These are phyloP conservation scores for Spilogale gracilis DNA, from an alignment of 2,113 vertebrate species.

Conservation along the genomic window DNA sequence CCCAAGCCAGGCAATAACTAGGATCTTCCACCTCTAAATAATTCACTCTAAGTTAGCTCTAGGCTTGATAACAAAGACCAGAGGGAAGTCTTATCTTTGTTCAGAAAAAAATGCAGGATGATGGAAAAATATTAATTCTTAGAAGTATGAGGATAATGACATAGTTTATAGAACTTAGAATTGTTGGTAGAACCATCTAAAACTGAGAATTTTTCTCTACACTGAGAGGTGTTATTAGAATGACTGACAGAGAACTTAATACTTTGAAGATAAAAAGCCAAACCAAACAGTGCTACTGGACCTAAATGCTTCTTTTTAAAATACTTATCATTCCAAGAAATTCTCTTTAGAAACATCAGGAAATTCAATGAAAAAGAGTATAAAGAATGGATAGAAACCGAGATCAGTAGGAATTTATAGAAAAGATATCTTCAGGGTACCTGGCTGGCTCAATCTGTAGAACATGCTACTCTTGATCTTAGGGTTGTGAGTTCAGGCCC, in stretches of 20 bases:
- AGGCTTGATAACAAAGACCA: not conserved
- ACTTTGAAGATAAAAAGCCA: not conserved
- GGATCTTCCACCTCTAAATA: not conserved
- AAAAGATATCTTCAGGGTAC: not conserved
- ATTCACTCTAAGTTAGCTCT: not conserved
- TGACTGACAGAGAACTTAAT: not conserved
- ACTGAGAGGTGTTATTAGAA: not conserved
- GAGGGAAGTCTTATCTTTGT: not conserved
- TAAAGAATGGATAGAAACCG: not conserved
- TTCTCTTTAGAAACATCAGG: not conserved
- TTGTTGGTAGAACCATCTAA: not conserved
- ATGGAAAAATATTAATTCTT: constrained; percentile 1
- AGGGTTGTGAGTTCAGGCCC: not conserved
- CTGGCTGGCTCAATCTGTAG: not conserved
- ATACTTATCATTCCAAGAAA: not conserved
- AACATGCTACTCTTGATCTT: not conserved
- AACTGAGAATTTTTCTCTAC: not conserved
- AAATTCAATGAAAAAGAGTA: not conserved
- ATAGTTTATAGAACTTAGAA: not conserved
- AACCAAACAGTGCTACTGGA: not conserved
- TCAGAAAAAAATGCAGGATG: not conserved
- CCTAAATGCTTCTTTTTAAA: not conserved
- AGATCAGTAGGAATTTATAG: not conserved
- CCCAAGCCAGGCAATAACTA: not conserved
- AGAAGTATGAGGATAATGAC: not conserved